phyloP scores from a whole-genome alignment of 2,888 invertebrate genomes.

The Napeogenes inachia region DNA sequence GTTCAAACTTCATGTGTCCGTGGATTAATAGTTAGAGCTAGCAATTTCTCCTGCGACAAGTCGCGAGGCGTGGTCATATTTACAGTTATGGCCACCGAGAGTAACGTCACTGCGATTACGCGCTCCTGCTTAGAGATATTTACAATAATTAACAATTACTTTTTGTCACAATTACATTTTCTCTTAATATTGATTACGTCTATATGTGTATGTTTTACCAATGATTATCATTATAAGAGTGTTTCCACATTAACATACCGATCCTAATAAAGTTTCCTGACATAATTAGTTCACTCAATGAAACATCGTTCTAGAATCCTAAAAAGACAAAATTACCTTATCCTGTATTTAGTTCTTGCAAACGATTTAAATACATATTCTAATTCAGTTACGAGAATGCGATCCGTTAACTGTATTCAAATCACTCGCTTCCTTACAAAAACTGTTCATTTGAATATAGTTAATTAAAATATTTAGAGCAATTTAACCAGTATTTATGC shows the following conservation, averaged over 20 bases:
- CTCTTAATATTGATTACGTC: no score
- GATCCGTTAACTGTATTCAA: slow-evolving; percentile 6
- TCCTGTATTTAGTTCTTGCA: slow-evolving; percentile 5
- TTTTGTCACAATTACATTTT: not conserved
- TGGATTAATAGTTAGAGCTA: slow-evolving; percentile 22
- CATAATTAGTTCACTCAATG: not conserved
- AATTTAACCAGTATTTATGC: slow-evolving; percentile 18
- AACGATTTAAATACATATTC: slow-evolving; percentile 4
- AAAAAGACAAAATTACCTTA: slow-evolving; percentile 2
- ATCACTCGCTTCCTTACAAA: slow-evolving; percentile 21
- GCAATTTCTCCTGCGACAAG: slow-evolving; percentile 26
- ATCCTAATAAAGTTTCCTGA: not conserved
- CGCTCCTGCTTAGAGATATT: slow-evolving; percentile 16
- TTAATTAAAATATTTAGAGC: slow-evolving; percentile 27
- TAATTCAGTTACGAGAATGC: not conserved
- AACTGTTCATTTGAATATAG: slow-evolving; percentile 28
- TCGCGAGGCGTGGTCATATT: slow-evolving; percentile 33
- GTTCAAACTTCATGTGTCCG: slow-evolving; percentile 18
- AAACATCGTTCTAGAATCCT: slow-evolving; percentile 1
- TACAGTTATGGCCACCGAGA: slow-evolving; percentile 28
- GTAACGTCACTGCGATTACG: slow-evolving; percentile 22
- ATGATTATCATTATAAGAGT: no score
- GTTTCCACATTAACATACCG: no score
- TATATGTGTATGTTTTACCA: no score
- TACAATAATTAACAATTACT: slow-evolving; percentile 9